phyloP scores from a whole-genome alignment of 2,888 invertebrate genomes.

The Nemotelus pantherinus region DNA sequence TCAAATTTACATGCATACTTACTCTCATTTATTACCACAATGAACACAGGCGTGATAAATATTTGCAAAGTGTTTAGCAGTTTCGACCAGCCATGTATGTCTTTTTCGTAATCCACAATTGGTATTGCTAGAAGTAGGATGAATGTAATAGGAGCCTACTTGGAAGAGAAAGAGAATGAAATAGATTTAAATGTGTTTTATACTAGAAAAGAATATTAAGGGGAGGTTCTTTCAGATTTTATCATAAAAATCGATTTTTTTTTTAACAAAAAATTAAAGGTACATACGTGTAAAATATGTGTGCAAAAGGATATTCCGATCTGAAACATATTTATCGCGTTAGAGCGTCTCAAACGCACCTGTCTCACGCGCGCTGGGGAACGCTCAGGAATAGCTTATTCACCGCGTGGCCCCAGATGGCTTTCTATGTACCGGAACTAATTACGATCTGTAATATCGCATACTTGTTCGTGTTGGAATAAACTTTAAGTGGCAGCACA shows the following conservation, averaged over 20 bases:
- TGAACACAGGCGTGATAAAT: conserved; percentile 62
- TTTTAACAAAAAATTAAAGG: background rate
- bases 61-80: conserved; percentile 68
- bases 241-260: background rate
- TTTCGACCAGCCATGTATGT: conserved; percentile 69
- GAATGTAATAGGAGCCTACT: conserved; percentile 66
- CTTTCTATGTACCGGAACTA: too few species aligned
- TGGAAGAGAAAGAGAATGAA: background rate
- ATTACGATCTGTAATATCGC: too few species aligned
- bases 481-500: too few species aligned
- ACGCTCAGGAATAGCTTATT: too few species aligned
- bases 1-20: background rate
- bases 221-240: too few species aligned
- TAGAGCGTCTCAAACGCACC: too few species aligned
- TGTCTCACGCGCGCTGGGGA: too few species aligned
- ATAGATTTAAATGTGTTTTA: background rate
- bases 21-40: conserved; percentile 13
- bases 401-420: too few species aligned
- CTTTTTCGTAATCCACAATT: conserved; percentile 66
- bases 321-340: too few species aligned
- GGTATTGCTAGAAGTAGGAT: conserved; percentile 69
- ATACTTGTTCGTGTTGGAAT: too few species aligned
- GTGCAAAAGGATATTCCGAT: too few species aligned
- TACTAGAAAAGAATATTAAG: background rate
- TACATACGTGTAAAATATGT: background rate